Base-by-base conservation (phyloP, 2,888 invertebrate genomes). In the Sinopyrophorus schimmeli region DNA sequence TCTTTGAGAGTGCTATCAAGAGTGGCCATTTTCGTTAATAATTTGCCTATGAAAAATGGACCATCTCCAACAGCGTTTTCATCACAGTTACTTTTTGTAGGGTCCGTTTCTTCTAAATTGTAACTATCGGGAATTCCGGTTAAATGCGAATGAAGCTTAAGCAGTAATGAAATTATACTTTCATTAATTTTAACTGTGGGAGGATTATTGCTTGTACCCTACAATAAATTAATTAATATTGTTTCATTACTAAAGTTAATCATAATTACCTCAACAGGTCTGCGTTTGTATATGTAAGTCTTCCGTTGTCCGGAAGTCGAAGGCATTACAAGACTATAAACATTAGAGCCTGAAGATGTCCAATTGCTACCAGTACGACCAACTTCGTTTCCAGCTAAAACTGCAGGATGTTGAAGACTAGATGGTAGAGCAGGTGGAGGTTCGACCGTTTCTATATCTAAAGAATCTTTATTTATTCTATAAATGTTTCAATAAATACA, bases 61-160 rank as follows among this genome's bases (percentile, higher is more conserved):
- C 95, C 95, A 73, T 95, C 93, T 2, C 95, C 96, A 24, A 86
- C 79, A 15, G 79, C 71, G 14, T 58, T 58, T 38, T 62, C 39
- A 0, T 18, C 14, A 20, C 75, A 74, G 12, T 60, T 49, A 32
- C 51, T 44, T 9, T 57, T 52, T 18, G 63, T 60, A 51, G 75
- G 76, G 49, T 57, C 52, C 9, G 59, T 54, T 15, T 70, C 69
- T 5, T 74, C 80, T 51, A 55, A 76, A 71, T 65, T 74, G 67
- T 66, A 96, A 54, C 92, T 92, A 67, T 93, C 92, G 5, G 89
- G 81, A 6, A 82, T 75, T 1, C 90, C 91, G 1, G 90, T 88
- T 24, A 96, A 76, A 68, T 94, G 92, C 1, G 92, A 90, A 73
- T 97, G 95, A 7, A 95, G 78, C 70, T 92, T 93, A 39, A 96